Percentiles rank a stretch among this genome's conserved stretches.
These are phyloP conservation scores for Ceratothoa steindachneri DNA, from an alignment of 2,888 invertebrate genomes.

Conservation along the genomic window DNA sequence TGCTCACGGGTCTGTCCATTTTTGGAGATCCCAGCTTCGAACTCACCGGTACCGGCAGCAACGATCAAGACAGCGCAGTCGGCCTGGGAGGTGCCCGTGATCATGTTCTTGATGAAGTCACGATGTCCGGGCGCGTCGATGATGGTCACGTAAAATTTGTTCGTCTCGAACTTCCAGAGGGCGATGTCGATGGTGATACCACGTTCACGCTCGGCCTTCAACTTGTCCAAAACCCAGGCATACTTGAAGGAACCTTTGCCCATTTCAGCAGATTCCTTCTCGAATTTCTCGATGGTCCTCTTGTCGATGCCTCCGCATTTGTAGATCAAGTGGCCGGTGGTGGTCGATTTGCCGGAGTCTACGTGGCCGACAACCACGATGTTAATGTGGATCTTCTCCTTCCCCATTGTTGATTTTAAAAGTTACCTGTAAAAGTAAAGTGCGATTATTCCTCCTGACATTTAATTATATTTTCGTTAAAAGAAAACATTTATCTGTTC, in stretches of 20 bases:
- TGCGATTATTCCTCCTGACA: no score
- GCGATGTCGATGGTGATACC: slow-evolving; percentile 99
- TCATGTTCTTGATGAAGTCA: slow-evolving; percentile 99
- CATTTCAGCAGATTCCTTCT: slow-evolving; percentile 65
- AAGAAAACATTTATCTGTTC: no score
- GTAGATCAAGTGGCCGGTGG: slow-evolving; percentile 54
- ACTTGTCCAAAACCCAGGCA: slow-evolving; percentile 99
- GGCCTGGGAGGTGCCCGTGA: slow-evolving; percentile 83
- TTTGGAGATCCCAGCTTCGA: slow-evolving; percentile 98
- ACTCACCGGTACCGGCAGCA: slow-evolving; percentile 98
- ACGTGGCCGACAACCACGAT: slow-evolving; percentile 64
- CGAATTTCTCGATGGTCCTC: slow-evolving; percentile 99
- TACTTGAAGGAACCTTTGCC: slow-evolving; percentile 99
- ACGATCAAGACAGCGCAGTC: slow-evolving; percentile 98
- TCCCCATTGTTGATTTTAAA: slow-evolving; percentile 54
- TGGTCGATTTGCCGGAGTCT: slow-evolving; percentile 63
- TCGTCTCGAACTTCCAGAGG: slow-evolving; percentile 96
- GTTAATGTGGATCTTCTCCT: slow-evolving; percentile 61
- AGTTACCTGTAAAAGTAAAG: neutral
- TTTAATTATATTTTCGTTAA: no score
- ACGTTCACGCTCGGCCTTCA: slow-evolving; percentile 99
- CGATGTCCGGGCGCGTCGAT: slow-evolving; percentile 99
- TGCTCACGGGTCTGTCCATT: slow-evolving; percentile 99
- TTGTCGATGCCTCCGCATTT: slow-evolving; percentile 99
- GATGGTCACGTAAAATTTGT: slow-evolving; percentile 94